phyloP scores from a whole-genome alignment of 2,113 vertebrate genomes.

The Myotis lucifugus region DNA sequence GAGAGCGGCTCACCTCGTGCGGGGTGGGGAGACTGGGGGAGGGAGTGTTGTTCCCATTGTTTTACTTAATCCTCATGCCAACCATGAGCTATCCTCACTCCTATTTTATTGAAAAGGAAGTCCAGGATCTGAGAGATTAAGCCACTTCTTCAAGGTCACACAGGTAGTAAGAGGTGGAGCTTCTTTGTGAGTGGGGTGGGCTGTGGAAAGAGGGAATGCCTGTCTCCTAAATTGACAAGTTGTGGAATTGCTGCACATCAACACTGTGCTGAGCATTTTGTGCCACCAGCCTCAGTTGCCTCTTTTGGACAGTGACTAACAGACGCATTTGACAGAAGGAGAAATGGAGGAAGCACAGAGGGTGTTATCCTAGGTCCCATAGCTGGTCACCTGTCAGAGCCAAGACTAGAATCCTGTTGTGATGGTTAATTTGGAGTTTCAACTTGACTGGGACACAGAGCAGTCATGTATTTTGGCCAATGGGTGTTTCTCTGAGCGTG shows the following conservation, averaged over 20 bases:
- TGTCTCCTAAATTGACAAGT: neutral
- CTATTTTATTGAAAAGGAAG: neutral
- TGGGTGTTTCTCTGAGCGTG: neutral
- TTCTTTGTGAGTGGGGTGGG: neutral
- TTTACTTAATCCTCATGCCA: neutral
- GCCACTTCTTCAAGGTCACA: neutral
- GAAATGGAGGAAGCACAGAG: neutral
- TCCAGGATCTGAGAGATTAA: neutral
- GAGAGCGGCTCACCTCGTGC: neutral
- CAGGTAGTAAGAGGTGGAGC: no score
- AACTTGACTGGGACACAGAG: no score
- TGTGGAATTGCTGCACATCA: neutral
- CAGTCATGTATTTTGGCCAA: neutral
- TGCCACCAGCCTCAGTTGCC: neutral
- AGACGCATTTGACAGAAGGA: neutral
- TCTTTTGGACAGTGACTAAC: neutral
- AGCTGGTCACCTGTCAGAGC: neutral
- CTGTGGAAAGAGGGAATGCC: fast-evolving
- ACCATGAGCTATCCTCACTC: neutral
- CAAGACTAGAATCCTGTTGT: neutral
- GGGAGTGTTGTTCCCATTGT: neutral
- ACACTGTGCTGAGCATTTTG: neutral
- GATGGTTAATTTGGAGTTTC: neutral
- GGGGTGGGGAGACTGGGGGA: neutral
- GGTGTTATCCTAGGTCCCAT: no score